Conservation (phyloP, 2,797 vertebrate species). For the Clarias pachynema region DNA sequence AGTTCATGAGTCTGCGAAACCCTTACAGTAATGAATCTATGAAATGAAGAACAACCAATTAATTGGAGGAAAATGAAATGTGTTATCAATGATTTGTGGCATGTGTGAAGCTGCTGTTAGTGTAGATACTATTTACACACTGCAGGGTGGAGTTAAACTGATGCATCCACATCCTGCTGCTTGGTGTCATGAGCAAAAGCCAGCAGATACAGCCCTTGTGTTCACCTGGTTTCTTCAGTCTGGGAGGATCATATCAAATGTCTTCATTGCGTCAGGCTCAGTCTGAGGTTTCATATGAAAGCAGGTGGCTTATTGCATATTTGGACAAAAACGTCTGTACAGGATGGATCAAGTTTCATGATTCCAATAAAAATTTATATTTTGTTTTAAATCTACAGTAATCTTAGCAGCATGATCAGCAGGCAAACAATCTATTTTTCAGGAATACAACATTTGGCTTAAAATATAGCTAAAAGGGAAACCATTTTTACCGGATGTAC, state of each 20-base stretch:
- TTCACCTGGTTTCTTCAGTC: conserved; percentile 30
- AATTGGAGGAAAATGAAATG: neutral
- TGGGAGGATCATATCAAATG: conserved; percentile 22
- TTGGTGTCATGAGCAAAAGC: conserved; percentile 27
- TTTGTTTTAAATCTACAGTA: neutral
- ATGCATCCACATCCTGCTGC: conserved; percentile 34
- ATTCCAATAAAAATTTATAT: neutral
- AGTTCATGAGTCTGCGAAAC: neutral
- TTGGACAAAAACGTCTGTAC: neutral
- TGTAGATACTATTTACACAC: conserved; percentile 21
- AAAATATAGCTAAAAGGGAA: neutral
- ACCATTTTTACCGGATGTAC: neutral
- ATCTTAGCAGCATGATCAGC: no score
- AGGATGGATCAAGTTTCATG: neutral
- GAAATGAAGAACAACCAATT: neutral
- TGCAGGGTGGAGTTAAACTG: conserved; percentile 39
- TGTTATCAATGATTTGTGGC: conserved; percentile 8
- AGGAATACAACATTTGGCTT: no score
- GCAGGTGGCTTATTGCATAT: conserved; percentile 11
- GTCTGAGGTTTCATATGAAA: conserved; percentile 36
- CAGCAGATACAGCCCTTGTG: conserved; percentile 36
- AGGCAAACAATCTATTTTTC: neutral
- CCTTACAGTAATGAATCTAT: neutral
- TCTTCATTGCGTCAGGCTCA: conserved; percentile 12
- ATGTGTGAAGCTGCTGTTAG: neutral